phyloP scores from a whole-genome alignment of 2,113 vertebrate genomes.

The Thryonomys swinderianus region DNA sequence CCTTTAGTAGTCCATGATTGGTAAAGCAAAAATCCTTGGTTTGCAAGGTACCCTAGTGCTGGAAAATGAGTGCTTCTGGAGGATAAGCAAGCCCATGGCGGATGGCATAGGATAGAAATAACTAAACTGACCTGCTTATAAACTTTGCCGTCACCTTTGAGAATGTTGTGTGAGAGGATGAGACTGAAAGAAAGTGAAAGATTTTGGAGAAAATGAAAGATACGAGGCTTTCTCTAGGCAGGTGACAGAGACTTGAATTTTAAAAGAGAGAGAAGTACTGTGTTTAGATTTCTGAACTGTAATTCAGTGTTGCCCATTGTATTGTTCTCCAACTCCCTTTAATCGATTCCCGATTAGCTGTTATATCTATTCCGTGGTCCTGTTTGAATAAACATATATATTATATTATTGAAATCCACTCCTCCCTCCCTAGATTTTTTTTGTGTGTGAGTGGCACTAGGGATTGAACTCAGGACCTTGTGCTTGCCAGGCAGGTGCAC shows the following conservation, averaged over 20 bases:
- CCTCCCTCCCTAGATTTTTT: background rate
- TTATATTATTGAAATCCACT: background rate
- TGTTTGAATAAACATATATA: background rate
- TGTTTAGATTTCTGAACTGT: background rate
- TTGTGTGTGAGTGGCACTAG: too few species aligned
- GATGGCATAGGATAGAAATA: background rate
- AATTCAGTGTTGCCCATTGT: background rate
- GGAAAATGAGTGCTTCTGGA: background rate
- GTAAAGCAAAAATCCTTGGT: background rate
- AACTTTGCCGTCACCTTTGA: background rate
- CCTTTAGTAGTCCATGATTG: background rate
- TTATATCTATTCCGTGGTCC: background rate
- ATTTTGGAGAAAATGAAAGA: background rate
- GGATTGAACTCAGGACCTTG: too few species aligned
- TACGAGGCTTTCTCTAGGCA: background rate
- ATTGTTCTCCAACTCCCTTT: background rate
- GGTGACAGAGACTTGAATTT: background rate
- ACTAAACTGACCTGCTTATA: background rate
- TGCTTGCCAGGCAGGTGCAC: too few species aligned
- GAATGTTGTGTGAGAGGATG: background rate
- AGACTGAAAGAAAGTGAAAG: conserved; percentile 4
- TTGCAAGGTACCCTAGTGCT: background rate
- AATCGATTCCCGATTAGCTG: background rate
- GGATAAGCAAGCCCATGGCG: background rate
- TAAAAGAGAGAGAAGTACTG: background rate